Evolutionary conservation across 1,140 invertebrate genomes (phyloP).

Genomic region (Coelopa frigida): DNA sequence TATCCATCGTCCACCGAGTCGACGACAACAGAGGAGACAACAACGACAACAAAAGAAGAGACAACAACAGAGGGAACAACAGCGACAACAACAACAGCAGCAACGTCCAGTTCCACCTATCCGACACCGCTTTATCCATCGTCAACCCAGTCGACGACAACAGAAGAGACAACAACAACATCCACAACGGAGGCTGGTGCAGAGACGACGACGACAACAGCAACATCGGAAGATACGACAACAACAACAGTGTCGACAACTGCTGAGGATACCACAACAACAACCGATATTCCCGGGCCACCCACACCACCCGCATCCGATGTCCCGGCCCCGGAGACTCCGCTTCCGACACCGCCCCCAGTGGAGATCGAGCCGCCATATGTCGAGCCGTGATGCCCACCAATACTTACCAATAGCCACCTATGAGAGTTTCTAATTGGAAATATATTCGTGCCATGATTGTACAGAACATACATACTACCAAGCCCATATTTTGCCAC

Average conservation of each 20-base stretch:
- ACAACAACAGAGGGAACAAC: neutral
- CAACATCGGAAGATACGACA: neutral
- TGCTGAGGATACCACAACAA: slow-evolving; percentile 1
- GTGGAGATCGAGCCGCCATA: neutral
- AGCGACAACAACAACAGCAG: neutral
- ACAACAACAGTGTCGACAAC: neutral
- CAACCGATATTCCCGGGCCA: slow-evolving; percentile 4
- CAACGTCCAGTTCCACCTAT: neutral
- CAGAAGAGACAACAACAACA: neutral
- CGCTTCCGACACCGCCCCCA: slow-evolving; percentile 1
- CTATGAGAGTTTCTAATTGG: too few species aligned
- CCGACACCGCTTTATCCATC: neutral
- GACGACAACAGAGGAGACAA: neutral
- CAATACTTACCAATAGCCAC: too few species aligned
- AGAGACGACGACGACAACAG: neutral
- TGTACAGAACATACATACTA: too few species aligned
- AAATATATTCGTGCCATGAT: too few species aligned
- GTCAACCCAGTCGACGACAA: neutral
- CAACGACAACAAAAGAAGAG: neutral
- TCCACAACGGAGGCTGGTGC: neutral
- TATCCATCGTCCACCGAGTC: neutral
- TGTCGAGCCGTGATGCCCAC: neutral
- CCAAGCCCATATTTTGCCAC: too few species aligned
- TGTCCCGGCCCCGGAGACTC: slow-evolving; percentile 17
- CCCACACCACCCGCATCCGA: slow-evolving; percentile 6